Evolutionary conservation across 2,113 vertebrate species (phyloP).

Genomic region (Siniperca chuatsi): DNA sequence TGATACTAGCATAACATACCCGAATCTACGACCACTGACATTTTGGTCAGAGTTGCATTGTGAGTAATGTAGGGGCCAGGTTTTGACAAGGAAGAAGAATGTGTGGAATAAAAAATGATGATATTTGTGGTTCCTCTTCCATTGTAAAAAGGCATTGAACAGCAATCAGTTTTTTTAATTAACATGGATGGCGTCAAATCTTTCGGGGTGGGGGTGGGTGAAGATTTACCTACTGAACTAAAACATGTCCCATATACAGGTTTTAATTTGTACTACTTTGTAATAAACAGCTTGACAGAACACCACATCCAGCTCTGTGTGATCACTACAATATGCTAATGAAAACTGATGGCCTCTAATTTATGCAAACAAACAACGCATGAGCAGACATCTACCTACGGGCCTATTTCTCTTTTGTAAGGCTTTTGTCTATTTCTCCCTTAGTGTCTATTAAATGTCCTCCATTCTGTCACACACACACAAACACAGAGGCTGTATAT

Average conservation of each 20-base stretch:
- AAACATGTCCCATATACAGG: background rate
- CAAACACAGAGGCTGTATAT: background rate
- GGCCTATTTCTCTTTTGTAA: slow-evolving; percentile 21
- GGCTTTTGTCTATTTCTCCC: slow-evolving; percentile 26
- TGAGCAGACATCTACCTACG: slow-evolving; percentile 30
- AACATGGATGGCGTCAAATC: too few species aligned
- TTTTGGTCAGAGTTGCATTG: too few species aligned
- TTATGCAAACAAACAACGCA: slow-evolving; percentile 57
- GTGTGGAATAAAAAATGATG: background rate
- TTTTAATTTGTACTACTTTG: slow-evolving; percentile 5
- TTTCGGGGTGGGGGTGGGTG: too few species aligned
- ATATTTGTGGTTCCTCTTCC: background rate
- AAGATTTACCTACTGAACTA: background rate
- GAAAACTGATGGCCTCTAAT: slow-evolving; percentile 49
- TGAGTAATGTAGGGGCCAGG: background rate
- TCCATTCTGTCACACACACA: slow-evolving; percentile 7
- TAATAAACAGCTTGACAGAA: background rate
- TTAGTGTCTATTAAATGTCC: slow-evolving; percentile 3
- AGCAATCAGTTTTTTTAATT: too few species aligned
- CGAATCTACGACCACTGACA: background rate
- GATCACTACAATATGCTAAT: slow-evolving; percentile 71
- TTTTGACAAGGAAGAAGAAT: background rate
- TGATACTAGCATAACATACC: background rate
- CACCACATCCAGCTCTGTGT: slow-evolving; percentile 13
- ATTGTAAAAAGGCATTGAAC: background rate